phyloP scores from a whole-genome alignment of 2,797 vertebrate species.

The Bryconaethiops microstoma region DNA sequence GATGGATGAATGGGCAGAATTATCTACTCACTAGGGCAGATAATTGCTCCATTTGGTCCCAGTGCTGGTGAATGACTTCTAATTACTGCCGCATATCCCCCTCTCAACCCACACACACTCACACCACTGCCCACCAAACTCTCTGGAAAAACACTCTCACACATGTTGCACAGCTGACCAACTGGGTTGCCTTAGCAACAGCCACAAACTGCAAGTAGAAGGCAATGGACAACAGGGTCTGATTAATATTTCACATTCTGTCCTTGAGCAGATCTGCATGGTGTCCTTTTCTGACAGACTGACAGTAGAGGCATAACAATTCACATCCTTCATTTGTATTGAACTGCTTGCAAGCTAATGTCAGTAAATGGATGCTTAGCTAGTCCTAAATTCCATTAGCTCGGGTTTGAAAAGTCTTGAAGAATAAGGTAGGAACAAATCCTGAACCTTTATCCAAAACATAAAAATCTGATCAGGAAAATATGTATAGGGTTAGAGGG shows the following conservation, averaged over 20 bases:
- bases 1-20: slow-evolving; percentile 85
- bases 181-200: slow-evolving; percentile 75
- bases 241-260: slow-evolving; percentile 56
- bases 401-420: neutral
- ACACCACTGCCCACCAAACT: slow-evolving; percentile 59
- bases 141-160: slow-evolving; percentile 78
- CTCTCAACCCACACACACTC: slow-evolving; percentile 64
- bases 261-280: slow-evolving; percentile 30
- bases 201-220: slow-evolving; percentile 60
- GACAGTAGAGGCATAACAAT: neutral
- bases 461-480: neutral
- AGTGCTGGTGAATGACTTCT: slow-evolving; percentile 83
- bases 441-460: neutral
- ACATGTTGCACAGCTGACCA: slow-evolving; percentile 78
- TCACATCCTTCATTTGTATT: neutral
- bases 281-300: neutral
- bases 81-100: slow-evolving; percentile 78
- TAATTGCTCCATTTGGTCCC: slow-evolving; percentile 86
- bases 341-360: neutral
- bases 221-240: slow-evolving; percentile 58
- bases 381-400: neutral
- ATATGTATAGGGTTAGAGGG: neutral
- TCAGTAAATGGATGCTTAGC: neutral
- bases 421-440: neutral
- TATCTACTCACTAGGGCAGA: slow-evolving; percentile 86